These are phyloP conservation scores for Mythimna impura DNA, from an alignment of 2,888 invertebrate species.

Conservation along the genomic window DNA sequence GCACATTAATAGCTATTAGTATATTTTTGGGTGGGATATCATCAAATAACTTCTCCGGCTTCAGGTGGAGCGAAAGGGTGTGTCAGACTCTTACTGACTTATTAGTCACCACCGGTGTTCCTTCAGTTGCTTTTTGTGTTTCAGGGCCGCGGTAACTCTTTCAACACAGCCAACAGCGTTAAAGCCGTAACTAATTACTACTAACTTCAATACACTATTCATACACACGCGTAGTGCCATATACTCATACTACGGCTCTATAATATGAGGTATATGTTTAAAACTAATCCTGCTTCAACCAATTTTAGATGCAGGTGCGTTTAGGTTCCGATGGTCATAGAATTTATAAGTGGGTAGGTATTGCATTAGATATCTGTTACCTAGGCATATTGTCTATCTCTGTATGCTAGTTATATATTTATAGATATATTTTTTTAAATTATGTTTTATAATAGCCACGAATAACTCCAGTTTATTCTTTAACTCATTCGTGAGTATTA, in stretches of 20 bases:
- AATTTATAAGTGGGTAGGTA: constrained; percentile 13
- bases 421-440: too few relatives aligned
- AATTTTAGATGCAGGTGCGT: constrained; percentile 46
- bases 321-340: constrained; percentile 10
- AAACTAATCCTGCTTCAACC: constrained; percentile 30
- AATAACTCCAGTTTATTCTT: too few relatives aligned
- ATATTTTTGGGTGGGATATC: too few relatives aligned
- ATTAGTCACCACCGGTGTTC: too few relatives aligned
- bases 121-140: too few relatives aligned
- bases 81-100: too few relatives aligned
- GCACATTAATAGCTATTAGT: too few relatives aligned
- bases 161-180: not conserved
- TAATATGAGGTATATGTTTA: not conserved
- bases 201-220: not conserved
- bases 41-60: too few relatives aligned
- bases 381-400: not conserved
- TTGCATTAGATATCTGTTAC: not conserved
- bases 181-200: not conserved
- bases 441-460: too few relatives aligned
- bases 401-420: not conserved
- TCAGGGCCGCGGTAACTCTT: too few relatives aligned
- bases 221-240: not conserved
- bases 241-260: not conserved
- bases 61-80: too few relatives aligned
- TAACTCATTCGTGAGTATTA: too few relatives aligned